Evolutionary conservation across 2,113 vertebrate genomes (phyloP).

Genomic region (Eretmochelys imbricata): DNA sequence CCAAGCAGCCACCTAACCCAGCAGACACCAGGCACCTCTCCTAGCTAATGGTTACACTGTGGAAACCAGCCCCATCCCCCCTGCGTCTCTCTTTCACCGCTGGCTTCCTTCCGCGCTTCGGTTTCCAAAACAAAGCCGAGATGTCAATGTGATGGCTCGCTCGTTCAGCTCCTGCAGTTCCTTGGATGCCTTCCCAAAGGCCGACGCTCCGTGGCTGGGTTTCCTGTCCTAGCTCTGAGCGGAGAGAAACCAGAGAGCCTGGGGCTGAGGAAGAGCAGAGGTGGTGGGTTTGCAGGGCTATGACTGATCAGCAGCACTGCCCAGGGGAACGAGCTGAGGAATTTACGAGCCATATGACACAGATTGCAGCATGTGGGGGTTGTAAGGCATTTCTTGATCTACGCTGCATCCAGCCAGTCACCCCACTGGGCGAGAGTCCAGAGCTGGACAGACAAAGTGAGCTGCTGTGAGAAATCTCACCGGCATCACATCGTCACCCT

Average conservation of each 20-base stretch:
- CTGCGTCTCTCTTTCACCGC: background rate
- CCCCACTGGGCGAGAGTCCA: background rate
- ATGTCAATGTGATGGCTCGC: background rate
- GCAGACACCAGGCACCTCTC: background rate
- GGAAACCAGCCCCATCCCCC: conserved; percentile 44
- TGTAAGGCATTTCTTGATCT: background rate
- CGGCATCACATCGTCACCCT: background rate
- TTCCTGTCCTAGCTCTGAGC: background rate
- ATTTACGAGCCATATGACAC: background rate
- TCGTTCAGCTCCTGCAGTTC: conserved; percentile 30
- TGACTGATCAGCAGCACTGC: background rate
- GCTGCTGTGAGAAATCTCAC: background rate
- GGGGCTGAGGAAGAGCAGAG: background rate
- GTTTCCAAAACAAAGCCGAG: conserved; percentile 71
- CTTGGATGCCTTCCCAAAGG: conserved; percentile 44
- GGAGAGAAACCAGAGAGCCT: background rate
- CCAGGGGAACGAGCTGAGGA: background rate
- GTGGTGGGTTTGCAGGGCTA: background rate
- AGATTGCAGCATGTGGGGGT: background rate
- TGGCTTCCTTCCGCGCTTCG: conserved; percentile 65
- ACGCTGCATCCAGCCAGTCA: background rate
- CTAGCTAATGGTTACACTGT: background rate
- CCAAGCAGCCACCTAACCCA: background rate
- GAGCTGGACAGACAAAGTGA: background rate
- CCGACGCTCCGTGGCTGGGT: background rate